Evolutionary conservation across 1,140 invertebrate species (phyloP).

Genomic region (Littorina saxatilis): DNA sequence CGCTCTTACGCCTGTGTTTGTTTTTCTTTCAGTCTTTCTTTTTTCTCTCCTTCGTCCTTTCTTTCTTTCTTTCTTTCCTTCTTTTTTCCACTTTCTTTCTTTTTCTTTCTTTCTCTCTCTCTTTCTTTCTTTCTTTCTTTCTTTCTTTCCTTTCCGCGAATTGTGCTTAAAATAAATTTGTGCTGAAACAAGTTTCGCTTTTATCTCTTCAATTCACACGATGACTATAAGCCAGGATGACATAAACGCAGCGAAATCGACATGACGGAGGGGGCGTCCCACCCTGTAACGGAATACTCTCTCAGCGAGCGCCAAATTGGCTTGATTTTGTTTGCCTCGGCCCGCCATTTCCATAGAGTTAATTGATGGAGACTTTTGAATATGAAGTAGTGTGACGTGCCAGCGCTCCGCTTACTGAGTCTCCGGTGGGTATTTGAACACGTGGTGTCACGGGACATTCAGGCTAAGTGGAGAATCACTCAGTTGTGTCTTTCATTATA

Average conservation of each 20-base stretch:
- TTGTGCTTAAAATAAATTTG: no score
- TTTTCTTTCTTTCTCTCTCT: no score
- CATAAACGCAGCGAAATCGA: no score
- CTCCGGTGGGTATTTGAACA: constrained; percentile 29
- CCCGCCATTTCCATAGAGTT: constrained; percentile 33
- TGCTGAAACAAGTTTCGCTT: no score
- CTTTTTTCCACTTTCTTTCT: no score
- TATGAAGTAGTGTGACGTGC: constrained; percentile 18
- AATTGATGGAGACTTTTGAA: constrained; percentile 41
- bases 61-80: background rate
- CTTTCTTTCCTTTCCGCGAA: no score
- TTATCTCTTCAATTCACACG: no score
- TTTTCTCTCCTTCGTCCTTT: no score
- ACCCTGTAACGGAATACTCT: constrained; percentile 28
- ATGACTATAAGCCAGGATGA: no score
- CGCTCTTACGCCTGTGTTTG: background rate
- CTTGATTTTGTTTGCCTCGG: constrained; percentile 39
- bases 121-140: no score
- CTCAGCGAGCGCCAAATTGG: constrained; percentile 31
- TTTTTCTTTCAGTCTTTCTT: background rate
- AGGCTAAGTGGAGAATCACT: constrained; percentile 3
- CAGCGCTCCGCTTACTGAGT: background rate
- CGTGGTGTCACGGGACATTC: background rate
- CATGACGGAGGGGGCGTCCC: no score
- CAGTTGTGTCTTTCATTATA: constrained; percentile 6